Conservation (phyloP, 2,888 invertebrate genomes). For the Sepiola atlantica region DNA sequence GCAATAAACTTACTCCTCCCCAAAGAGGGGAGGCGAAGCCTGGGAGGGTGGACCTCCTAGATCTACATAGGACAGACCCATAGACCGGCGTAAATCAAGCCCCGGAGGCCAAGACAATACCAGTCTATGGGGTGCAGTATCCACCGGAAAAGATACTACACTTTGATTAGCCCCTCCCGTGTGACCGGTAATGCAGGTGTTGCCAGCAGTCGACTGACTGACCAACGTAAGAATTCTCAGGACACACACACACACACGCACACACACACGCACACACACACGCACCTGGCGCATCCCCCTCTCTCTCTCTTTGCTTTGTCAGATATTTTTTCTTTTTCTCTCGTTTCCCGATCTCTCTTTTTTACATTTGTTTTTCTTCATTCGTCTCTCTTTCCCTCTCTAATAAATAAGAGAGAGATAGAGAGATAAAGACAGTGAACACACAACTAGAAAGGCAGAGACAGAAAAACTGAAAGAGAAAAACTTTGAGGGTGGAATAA, state of each 20-base stretch:
- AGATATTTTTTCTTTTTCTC: too few species aligned
- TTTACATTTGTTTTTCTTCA: not conserved
- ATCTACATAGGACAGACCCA: too few species aligned
- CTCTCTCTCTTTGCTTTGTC: not conserved
- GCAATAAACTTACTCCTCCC: too few species aligned
- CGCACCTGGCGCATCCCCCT: not conserved
- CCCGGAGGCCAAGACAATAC: too few species aligned
- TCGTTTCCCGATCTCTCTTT: not conserved
- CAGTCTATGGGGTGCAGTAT: too few species aligned
- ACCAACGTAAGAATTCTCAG: not conserved
- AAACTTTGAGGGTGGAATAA: not conserved
- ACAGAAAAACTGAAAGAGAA: not conserved
- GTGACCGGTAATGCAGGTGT: not conserved
- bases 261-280: not conserved
- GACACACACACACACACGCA: not conserved
- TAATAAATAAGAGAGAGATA: not conserved
- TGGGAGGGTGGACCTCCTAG: too few species aligned
- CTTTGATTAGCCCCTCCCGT: too few species aligned
- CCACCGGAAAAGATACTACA: too few species aligned
- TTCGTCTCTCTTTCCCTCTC: too few species aligned
- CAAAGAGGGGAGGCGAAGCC: too few species aligned
- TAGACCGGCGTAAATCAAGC: too few species aligned
- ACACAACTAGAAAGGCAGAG: not conserved
- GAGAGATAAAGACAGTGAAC: not conserved
- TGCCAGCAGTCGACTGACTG: not conserved